Evolutionary conservation across 2,888 invertebrate genomes (phyloP).

Genomic region (Philhelius pedissequus): DNA sequence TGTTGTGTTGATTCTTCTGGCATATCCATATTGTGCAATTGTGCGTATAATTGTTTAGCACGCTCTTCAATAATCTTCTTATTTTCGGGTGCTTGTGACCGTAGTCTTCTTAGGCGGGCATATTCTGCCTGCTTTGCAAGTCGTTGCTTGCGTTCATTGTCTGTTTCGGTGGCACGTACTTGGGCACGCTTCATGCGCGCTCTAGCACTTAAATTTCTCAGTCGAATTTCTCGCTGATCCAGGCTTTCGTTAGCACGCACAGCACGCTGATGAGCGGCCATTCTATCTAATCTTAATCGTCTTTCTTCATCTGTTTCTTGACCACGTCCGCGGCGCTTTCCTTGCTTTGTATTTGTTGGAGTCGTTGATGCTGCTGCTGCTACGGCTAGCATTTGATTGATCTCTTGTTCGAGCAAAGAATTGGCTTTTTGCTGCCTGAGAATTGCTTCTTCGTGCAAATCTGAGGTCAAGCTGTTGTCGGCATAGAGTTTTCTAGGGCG

Average conservation of each 20-base stretch:
- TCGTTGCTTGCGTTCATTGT: constrained; percentile 76
- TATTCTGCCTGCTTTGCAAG: constrained; percentile 78
- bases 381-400: constrained; percentile 76
- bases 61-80: constrained; percentile 71
- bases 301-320: constrained; percentile 78
- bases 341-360: constrained; percentile 48
- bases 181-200: constrained; percentile 77
- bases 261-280: constrained; percentile 77
- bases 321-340: constrained; percentile 75
- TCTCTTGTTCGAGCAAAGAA: constrained; percentile 77
- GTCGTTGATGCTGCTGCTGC: constrained; percentile 71
- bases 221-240: constrained; percentile 76
- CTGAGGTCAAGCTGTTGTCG: constrained; percentile 64
- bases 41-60: constrained; percentile 75
- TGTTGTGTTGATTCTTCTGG: constrained; percentile 67
- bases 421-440: constrained; percentile 76
- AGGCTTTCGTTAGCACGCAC: constrained; percentile 77
- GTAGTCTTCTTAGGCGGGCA: constrained; percentile 76
- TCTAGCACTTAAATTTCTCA: constrained; percentile 77
- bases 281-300: constrained; percentile 76
- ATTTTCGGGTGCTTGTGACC: constrained; percentile 75
- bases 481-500: constrained; percentile 76
- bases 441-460: constrained; percentile 71
- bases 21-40: constrained; percentile 70
- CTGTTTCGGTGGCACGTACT: constrained; percentile 75